phyloP scores from a whole-genome alignment of 1,140 invertebrate genomes.

The Hypothenemus hampei region DNA sequence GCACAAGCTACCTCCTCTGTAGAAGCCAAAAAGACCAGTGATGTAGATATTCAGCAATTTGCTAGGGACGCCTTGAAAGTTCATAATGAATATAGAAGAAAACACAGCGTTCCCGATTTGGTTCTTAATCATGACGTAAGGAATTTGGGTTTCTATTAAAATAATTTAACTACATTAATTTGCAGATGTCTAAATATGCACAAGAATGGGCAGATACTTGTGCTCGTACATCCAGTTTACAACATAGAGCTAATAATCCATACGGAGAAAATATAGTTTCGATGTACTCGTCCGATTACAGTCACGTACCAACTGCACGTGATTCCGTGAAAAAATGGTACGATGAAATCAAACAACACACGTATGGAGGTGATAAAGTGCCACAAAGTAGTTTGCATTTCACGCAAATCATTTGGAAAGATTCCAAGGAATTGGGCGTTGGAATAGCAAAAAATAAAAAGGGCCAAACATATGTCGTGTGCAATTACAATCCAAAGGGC shows the following conservation, averaged over 20 bases:
- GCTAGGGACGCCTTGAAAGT: constrained; percentile 60
- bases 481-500: constrained; percentile 78
- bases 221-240: constrained; percentile 62
- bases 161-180: constrained; percentile 7
- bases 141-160: constrained; percentile 25
- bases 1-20: background rate
- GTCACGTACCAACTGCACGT: constrained; percentile 56
- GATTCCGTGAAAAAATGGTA: constrained; percentile 67
- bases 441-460: constrained; percentile 61
- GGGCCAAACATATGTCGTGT: constrained; percentile 62
- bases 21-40: constrained; percentile 3
- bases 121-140: constrained; percentile 59
- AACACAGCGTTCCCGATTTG: constrained; percentile 64
- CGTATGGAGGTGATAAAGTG: constrained; percentile 47
- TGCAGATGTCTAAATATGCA: constrained; percentile 50
- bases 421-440: constrained; percentile 66
- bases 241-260: constrained; percentile 50
- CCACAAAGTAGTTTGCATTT: constrained; percentile 62
- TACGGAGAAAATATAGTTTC: constrained; percentile 58
- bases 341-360: constrained; percentile 59
- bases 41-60: constrained; percentile 43
- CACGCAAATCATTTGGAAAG: constrained; percentile 55
- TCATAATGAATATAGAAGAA: constrained; percentile 73
- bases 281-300: constrained; percentile 64
- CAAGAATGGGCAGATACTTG: constrained; percentile 75